Evolutionary conservation across 2,888 invertebrate genomes (phyloP).

Genomic region (Podabrus alpinus): DNA sequence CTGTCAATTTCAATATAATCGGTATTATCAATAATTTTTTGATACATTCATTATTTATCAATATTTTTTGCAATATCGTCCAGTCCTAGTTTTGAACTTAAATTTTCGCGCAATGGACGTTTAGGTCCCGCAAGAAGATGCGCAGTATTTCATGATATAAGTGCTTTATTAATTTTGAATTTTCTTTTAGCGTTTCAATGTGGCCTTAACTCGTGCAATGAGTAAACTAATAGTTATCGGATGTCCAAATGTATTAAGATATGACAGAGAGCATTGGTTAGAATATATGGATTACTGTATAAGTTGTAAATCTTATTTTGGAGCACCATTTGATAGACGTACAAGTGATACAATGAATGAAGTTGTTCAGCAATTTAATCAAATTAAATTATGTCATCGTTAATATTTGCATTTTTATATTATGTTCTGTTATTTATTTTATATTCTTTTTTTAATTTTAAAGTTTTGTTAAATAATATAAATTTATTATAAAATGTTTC

Average conservation of each 20-base stretch:
- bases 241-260: slow-evolving; percentile 57
- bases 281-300: slow-evolving; percentile 52
- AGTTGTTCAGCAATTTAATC: slow-evolving; percentile 1
- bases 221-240: slow-evolving; percentile 68
- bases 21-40: too few relatives aligned
- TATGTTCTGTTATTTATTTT: neutral
- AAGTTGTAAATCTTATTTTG: slow-evolving; percentile 50
- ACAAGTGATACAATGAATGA: slow-evolving; percentile 4
- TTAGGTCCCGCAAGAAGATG: too few relatives aligned
- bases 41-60: too few relatives aligned
- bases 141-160: too few relatives aligned
- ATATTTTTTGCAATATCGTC: too few relatives aligned
- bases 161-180: neutral
- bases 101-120: too few relatives aligned
- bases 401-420: neutral
- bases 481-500: too few relatives aligned
- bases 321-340: slow-evolving; percentile 33
- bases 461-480: too few relatives aligned
- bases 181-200: slow-evolving; percentile 71
- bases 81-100: too few relatives aligned
- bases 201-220: slow-evolving; percentile 73
- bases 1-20: too few relatives aligned
- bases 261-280: slow-evolving; percentile 51
- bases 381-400: neutral
- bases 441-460: neutral